These are phyloP conservation scores for Hyles euphorbiae DNA, from an alignment of 1,140 invertebrate species.

Conservation along the genomic window DNA sequence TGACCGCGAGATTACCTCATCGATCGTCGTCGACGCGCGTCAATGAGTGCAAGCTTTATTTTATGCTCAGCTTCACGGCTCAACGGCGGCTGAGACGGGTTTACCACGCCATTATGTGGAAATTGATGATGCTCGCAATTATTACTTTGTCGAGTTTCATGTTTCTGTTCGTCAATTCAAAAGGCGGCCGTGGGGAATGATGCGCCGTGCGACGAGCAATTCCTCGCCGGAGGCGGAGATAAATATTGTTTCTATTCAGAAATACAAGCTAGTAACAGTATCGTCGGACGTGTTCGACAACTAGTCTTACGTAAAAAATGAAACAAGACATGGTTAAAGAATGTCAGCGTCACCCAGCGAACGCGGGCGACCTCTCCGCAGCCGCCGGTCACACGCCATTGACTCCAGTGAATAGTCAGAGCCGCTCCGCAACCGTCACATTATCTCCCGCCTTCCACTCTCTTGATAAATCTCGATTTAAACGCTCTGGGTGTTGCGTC, in stretches of 20 bases:
- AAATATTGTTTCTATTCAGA: no score
- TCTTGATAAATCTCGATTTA: slow-evolving; percentile 43
- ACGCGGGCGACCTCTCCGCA: slow-evolving; percentile 45
- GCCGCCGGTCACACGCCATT: slow-evolving; percentile 64
- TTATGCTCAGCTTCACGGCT: slow-evolving; percentile 51
- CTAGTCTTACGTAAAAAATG: slow-evolving; percentile 24
- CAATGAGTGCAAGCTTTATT: slow-evolving; percentile 52
- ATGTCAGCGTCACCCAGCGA: slow-evolving; percentile 58
- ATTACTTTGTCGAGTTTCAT: slow-evolving; percentile 10
- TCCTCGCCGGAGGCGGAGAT: no score
- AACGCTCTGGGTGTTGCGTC: slow-evolving; percentile 27
- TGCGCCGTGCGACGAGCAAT: not conserved
- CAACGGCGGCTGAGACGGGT: slow-evolving; percentile 40
- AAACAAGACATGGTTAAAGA: slow-evolving; percentile 49
- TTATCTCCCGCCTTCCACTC: slow-evolving; percentile 54
- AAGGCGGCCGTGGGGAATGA: not conserved
- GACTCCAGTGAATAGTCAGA: slow-evolving; percentile 55
- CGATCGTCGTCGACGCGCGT: slow-evolving; percentile 52
- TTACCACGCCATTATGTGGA: slow-evolving; percentile 47
- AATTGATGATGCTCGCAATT: slow-evolving; percentile 34
- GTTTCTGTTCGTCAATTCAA: not conserved
- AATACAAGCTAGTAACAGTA: slow-evolving; percentile 11
- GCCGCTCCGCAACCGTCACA: slow-evolving; percentile 41
- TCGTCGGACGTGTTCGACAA: slow-evolving; percentile 22
- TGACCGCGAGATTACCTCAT: slow-evolving; percentile 58